A percentile compares a stretch with the other conserved stretches of the same genome.
phyloP scores from a whole-genome alignment of 53 echinoderm and acorn worm species.

The Stichopus horrens region DNA sequence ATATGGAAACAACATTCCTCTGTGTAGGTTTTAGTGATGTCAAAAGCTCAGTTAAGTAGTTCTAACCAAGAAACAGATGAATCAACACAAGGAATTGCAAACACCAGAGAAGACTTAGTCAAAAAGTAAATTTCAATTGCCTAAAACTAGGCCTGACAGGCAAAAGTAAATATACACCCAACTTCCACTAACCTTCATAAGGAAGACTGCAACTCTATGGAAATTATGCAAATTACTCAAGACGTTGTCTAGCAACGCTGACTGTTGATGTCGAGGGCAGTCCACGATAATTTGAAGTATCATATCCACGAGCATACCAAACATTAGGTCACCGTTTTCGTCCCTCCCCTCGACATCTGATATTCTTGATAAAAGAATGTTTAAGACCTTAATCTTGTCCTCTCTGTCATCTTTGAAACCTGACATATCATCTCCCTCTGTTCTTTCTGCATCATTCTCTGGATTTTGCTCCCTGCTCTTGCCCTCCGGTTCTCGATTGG shows the following conservation, averaged over 20 bases:
- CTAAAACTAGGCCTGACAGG: no score
- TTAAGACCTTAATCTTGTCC: neutral
- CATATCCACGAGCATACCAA: slow-evolving; percentile 24
- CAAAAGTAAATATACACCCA: no score
- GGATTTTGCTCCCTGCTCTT: neutral
- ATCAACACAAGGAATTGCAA: no score
- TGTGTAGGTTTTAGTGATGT: no score
- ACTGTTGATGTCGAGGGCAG: slow-evolving; percentile 34
- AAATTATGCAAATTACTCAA: slow-evolving; percentile 21
- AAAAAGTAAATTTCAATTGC: no score
- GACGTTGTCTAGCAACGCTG: slow-evolving; percentile 27
- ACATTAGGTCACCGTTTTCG: neutral
- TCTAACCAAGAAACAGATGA: no score
- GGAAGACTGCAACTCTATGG: neutral
- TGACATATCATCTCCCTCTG: neutral
- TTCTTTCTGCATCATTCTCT: neutral
- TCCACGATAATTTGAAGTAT: slow-evolving; percentile 10
- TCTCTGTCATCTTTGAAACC: neutral
- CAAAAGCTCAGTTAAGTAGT: no score
- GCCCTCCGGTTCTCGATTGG: neutral
- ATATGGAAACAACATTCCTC: no score
- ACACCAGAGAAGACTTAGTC: no score
- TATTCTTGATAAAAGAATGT: slow-evolving; percentile 25
- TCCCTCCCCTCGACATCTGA: neutral
- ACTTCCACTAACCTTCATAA: slow-evolving; percentile 11